phyloP scores from a whole-genome alignment of 1,140 invertebrate species.

The Atta cephalotes region DNA sequence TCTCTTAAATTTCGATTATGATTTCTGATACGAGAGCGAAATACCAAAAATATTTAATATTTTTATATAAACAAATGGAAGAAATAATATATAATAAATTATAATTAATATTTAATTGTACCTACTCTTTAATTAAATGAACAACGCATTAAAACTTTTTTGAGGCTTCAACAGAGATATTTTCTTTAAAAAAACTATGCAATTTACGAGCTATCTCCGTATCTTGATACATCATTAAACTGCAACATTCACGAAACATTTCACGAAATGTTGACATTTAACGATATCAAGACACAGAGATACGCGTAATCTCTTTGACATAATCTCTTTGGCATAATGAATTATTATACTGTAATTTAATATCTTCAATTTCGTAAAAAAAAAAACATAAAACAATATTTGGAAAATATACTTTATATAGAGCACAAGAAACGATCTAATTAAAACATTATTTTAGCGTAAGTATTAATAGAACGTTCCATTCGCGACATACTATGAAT shows the following conservation, averaged over 20 bases:
- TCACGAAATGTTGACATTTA: no score
- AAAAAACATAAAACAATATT: neutral
- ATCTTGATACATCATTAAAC: no score
- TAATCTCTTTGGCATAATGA: neutral
- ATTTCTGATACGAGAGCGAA: neutral
- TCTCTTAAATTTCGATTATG: neutral
- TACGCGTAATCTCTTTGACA: no score
- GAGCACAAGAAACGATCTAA: constrained; percentile 7
- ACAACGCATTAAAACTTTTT: no score
- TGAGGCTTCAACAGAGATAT: no score
- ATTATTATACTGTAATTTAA: neutral
- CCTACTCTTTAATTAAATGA: no score
- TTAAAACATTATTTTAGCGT: constrained; percentile 10
- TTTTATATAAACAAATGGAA: neutral
- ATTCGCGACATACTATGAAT: neutral
- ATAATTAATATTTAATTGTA: no score
- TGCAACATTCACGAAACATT: no score
- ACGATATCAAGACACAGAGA: no score
- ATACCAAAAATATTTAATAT: neutral
- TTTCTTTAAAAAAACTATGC: no score
- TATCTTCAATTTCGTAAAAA: neutral
- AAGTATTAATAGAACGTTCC: constrained; percentile 14
- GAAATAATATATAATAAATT: neutral
- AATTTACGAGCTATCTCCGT: no score
- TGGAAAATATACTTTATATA: neutral